These are phyloP conservation scores for Otolemur crassicaudatus DNA, from an alignment of 2,797 vertebrate genomes.

Conservation along the genomic window DNA sequence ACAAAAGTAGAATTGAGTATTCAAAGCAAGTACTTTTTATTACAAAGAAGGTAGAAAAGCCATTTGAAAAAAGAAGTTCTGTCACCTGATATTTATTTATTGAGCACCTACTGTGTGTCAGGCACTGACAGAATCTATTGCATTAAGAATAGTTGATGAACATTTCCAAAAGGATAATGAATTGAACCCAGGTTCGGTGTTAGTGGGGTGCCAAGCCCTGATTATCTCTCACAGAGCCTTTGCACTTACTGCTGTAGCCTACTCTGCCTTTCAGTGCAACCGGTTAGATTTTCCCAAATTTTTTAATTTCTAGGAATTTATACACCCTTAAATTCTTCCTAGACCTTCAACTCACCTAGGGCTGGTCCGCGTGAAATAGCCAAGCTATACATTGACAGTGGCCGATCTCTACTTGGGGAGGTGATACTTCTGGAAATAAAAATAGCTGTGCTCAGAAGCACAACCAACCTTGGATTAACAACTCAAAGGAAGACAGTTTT, in stretches of 20 bases:
- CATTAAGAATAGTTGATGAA: background rate
- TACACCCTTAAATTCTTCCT: background rate
- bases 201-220: no score
- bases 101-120: background rate
- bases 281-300: background rate
- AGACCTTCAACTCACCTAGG: background rate
- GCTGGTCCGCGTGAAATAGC: background rate
- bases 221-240: background rate
- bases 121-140: background rate
- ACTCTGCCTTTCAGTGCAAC: background rate
- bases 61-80: background rate
- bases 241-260: no score
- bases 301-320: conserved; percentile 29
- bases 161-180: background rate
- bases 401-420: conserved; percentile 15
- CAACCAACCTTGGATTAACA: conserved; percentile 23
- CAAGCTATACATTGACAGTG: background rate
- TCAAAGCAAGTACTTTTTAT: background rate
- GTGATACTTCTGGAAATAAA: conserved; percentile 49
- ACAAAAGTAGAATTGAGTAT: background rate
- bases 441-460: conserved; percentile 32
- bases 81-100: background rate
- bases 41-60: background rate
- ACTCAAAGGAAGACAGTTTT: conserved; percentile 13
- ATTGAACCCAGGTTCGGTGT: background rate